A percentile compares a stretch with the other conserved stretches of the same genome.
Evolutionary conservation across 2,888 invertebrate genomes (phyloP).

Genomic region (Heteropelma amictum): DNA sequence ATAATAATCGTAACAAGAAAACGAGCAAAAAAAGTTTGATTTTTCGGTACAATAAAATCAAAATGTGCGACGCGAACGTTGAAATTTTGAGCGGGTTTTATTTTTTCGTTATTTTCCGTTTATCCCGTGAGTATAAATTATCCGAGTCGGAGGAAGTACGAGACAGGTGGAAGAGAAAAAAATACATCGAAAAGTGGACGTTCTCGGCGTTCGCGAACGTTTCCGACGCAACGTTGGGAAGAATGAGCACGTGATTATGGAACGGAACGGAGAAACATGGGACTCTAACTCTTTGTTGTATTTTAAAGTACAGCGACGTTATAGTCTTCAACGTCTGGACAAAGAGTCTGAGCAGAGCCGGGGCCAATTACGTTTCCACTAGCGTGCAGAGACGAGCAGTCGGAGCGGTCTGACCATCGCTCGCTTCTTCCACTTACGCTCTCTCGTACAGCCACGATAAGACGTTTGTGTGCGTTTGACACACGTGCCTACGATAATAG

Average conservation of each 20-base stretch:
- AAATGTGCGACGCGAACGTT: too few relatives aligned
- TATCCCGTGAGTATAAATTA: too few relatives aligned
- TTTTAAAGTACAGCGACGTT: background rate
- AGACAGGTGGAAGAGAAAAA: background rate
- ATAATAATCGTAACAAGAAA: too few relatives aligned
- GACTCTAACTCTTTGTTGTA: conserved; percentile 45
- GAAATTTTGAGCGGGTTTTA: too few relatives aligned
- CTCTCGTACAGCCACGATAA: background rate
- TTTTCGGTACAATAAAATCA: too few relatives aligned
- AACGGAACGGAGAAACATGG: conserved; percentile 11
- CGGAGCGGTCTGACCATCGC: conserved; percentile 37
- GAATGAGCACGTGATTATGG: conserved; percentile 13
- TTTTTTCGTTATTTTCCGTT: too few relatives aligned
- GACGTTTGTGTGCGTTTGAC: background rate
- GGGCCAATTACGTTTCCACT: conserved; percentile 45
- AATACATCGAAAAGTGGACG: background rate
- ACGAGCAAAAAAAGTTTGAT: too few relatives aligned
- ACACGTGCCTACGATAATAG: conserved; percentile 14
- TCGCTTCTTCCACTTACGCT: conserved; percentile 15
- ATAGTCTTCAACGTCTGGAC: background rate
- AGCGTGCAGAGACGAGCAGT: conserved; percentile 9
- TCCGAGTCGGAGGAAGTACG: background rate
- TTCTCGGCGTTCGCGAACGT: background rate
- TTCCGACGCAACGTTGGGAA: too few relatives aligned
- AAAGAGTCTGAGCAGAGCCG: conserved; percentile 6